Percentiles rank a stretch among this genome's conserved stretches.
These are phyloP conservation scores for Andrena bucephala DNA, from an alignment of 2,888 invertebrate genomes.

Conservation along the genomic window DNA sequence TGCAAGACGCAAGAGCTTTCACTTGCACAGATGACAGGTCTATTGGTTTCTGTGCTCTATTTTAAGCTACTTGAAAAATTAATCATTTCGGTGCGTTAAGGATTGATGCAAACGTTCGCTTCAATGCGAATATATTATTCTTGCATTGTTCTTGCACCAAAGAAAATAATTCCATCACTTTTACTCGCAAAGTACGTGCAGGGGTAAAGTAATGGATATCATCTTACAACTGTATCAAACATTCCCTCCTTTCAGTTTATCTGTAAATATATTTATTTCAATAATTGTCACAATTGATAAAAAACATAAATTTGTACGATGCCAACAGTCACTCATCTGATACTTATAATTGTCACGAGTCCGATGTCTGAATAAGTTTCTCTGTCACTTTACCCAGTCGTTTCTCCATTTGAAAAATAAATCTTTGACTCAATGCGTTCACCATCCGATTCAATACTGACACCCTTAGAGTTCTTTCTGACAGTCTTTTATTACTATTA, in stretches of 20 bases:
- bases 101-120: slow-evolving; percentile 13
- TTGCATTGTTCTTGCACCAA: slow-evolving; percentile 25
- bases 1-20: slow-evolving; percentile 88
- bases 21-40: slow-evolving; percentile 84
- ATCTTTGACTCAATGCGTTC: slow-evolving; percentile 58
- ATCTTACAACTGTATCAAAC: slow-evolving; percentile 9
- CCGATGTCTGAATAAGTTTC: slow-evolving; percentile 60
- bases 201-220: slow-evolving; percentile 13
- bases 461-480: slow-evolving; percentile 54
- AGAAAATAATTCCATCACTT: slow-evolving; percentile 31
- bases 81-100: slow-evolving; percentile 27
- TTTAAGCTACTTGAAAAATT: slow-evolving; percentile 73
- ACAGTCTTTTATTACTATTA: slow-evolving; percentile 65
- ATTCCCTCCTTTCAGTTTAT: slow-evolving; percentile 10
- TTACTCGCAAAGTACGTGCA: background rate
- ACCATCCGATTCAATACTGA: slow-evolving; percentile 51
- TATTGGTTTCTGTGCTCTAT: slow-evolving; percentile 69
- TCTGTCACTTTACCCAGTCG: slow-evolving; percentile 55
- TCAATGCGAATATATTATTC: slow-evolving; percentile 19
- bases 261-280: slow-evolving; percentile 39
- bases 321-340: slow-evolving; percentile 6
- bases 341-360: slow-evolving; percentile 13
- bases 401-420: slow-evolving; percentile 62
- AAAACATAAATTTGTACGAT: slow-evolving; percentile 3
- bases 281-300: background rate